Evolutionary conservation across 2,888 invertebrate genomes (phyloP), one percentile per base, ranked within the genome.

Genomic region (Didymodactylos carnosus): DNA sequence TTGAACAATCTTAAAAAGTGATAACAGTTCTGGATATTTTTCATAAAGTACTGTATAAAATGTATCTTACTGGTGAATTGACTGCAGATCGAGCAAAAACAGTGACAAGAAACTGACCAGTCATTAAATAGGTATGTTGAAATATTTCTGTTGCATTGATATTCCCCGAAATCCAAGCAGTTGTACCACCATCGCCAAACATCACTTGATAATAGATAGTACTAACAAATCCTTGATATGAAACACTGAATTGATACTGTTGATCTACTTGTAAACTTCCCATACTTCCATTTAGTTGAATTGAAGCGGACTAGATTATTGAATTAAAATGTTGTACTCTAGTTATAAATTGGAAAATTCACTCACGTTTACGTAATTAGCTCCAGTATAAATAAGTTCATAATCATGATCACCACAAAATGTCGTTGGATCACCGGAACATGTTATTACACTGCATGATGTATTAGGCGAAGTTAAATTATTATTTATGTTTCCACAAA

Each of bases 321-420:
- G n/a, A n/a, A n/a, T n/a, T n/a, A n/a, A n/a, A n/a, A n/a, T n/a
- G n/a, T n/a, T n/a, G n/a, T n/a, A n/a, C n/a, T n/a, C n/a, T n/a
- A n/a, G n/a, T n/a, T n/a, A n/a, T n/a, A n/a, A n/a, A n/a, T n/a
- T 19, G n/a, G 8, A 43, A 43, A 6, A n/a, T 16, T 14, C 29
- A 62, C 62, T 62, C 35, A 62, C 62, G 35, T 35, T 35, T n/a
- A 62, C 13, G 35, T n/a, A 7, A 35, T 35, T 35, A 14, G n/a
- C 6, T n/a, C 19, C 16, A 14, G 40, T 40, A 23, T 73, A 73
- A 6, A 73, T 51, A 49, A 70, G 70, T 23, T 70, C 49, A 49
- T 73, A 29, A 39, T 69, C 25, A 39, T 4, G n/a, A 70, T 73
- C 29, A 27, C 73, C 73, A 51, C 73, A 73, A 27, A 39, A 70